Percentiles rank a stretch among this genome's conserved stretches.
These are phyloP conservation scores for Sepiola atlantica DNA, from an alignment of 2,888 invertebrate genomes.

Conservation along the genomic window DNA sequence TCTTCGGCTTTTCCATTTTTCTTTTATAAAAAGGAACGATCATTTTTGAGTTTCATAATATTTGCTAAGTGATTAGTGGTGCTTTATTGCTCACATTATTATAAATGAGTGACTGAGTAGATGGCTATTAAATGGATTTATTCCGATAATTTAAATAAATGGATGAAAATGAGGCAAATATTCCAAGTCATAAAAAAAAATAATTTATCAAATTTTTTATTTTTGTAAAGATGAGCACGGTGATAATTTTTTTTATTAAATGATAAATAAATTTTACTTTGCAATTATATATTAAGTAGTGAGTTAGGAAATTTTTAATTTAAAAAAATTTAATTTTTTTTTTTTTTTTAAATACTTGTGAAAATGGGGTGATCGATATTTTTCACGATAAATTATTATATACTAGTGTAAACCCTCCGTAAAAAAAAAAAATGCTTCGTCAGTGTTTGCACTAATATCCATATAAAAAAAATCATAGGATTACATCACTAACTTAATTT, in stretches of 20 bases:
- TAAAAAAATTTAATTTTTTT: too few relatives aligned
- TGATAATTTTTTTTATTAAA: not conserved
- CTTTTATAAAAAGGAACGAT: not conserved
- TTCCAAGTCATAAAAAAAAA: not conserved
- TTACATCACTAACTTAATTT: too few relatives aligned
- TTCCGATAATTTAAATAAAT: not conserved
- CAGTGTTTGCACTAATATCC: too few relatives aligned
- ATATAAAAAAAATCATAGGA: too few relatives aligned
- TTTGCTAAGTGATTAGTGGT: not conserved
- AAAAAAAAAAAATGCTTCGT: too few relatives aligned
- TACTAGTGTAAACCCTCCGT: too few relatives aligned
- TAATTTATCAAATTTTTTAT: not conserved
- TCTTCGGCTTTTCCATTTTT: not conserved
- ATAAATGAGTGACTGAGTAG: not conserved
- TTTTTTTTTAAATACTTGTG: too few relatives aligned
- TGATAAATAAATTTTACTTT: not conserved
- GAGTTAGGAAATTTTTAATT: not conserved
- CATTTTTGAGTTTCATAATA: not conserved
- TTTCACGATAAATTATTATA: too few relatives aligned
- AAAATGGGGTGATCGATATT: too few relatives aligned
- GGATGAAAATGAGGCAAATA: not conserved
- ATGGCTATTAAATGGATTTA: not conserved
- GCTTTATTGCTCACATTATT: not conserved
- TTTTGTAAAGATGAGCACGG: not conserved
- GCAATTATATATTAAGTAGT: not conserved